Evolutionary conservation across 2,888 invertebrate genomes (phyloP).

Genomic region (Pegoplata infirma): DNA sequence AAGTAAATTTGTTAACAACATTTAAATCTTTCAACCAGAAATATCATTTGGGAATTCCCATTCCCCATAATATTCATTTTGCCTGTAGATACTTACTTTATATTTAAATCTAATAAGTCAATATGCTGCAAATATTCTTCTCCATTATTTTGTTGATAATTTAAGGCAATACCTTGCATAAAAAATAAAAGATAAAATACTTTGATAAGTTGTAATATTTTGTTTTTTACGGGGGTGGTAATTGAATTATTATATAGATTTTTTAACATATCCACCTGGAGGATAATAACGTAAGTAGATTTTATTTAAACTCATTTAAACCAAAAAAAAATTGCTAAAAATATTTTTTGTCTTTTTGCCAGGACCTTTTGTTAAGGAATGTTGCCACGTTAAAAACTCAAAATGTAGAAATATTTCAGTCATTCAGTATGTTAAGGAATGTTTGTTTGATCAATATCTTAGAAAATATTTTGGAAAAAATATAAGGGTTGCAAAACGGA

Average conservation of each 20-base stretch:
- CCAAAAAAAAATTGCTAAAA: neutral
- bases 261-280: slow-evolving; percentile 80
- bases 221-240: neutral
- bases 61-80: neutral
- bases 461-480: too few species aligned
- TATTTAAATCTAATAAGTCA: slow-evolving; percentile 82
- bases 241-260: neutral
- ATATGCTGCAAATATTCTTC: slow-evolving; percentile 82
- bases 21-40: slow-evolving; percentile 9
- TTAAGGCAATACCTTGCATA: slow-evolving; percentile 80
- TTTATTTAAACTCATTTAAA: slow-evolving; percentile 82
- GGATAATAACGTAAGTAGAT: slow-evolving; percentile 86
- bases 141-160: slow-evolving; percentile 81
- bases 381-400: neutral
- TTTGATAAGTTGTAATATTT: neutral
- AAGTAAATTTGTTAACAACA: neutral
- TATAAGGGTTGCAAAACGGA: too few species aligned
- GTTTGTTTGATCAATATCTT: slow-evolving; percentile 56
- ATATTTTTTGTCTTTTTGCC: slow-evolving; percentile 1
- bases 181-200: neutral
- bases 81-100: slow-evolving; percentile 82
- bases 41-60: slow-evolving; percentile 5
- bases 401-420: too few species aligned
- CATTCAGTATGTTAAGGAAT: neutral
- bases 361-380: slow-evolving; percentile 39